Percentiles rank a stretch among this genome's conserved stretches.
phyloP scores from a whole-genome alignment of 2,113 vertebrate genomes.

The Mesembrinibis cayennensis region DNA sequence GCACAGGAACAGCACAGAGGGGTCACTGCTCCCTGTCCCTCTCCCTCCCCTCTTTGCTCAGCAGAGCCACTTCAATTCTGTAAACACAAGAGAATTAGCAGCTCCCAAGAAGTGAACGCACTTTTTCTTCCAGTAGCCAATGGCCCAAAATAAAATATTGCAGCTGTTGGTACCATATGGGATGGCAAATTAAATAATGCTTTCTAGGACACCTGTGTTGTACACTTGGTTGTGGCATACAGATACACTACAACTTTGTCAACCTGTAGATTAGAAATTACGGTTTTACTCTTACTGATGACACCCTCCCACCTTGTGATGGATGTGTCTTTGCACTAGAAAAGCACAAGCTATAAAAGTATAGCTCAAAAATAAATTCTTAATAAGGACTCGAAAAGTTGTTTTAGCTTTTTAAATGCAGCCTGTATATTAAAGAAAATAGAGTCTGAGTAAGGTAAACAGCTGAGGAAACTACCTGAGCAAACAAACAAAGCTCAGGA shows the following conservation, averaged over 20 bases:
- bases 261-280: neutral
- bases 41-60: accelerated
- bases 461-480: neutral
- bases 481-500: neutral
- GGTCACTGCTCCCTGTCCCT: neutral
- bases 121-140: neutral
- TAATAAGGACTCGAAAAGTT: neutral
- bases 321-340: neutral
- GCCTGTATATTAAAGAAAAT: neutral
- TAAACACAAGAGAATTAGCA: neutral
- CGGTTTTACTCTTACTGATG: neutral
- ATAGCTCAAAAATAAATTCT: neutral
- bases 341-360: neutral
- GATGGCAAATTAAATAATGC: neutral
- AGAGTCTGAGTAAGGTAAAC: neutral
- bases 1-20: neutral
- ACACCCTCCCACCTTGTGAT: neutral
- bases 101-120: neutral
- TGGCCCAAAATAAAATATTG: neutral
- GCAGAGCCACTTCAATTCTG: neutral
- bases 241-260: neutral
- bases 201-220: neutral
- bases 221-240: neutral
- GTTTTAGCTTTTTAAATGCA: neutral
- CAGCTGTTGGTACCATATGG: neutral